phyloP scores from a whole-genome alignment of 2,113 vertebrate species.

The Rattus rattus region DNA sequence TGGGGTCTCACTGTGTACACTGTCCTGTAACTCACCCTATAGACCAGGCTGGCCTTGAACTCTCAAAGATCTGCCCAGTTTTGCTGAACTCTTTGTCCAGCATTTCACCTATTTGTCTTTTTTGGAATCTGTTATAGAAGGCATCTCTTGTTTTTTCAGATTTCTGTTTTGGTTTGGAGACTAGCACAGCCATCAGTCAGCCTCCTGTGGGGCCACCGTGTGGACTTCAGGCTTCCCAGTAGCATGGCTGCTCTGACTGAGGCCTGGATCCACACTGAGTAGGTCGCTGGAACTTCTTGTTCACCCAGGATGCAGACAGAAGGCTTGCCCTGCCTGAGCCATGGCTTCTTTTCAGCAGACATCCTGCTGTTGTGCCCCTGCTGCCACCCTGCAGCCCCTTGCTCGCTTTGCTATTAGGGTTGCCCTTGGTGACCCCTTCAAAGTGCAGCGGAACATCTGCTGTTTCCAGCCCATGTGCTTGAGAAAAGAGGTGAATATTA shows the following conservation, averaged over 20 bases:
- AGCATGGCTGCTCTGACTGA: too few relatives aligned
- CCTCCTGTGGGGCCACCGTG: neutral
- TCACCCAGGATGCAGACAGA: neutral
- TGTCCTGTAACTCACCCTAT: neutral
- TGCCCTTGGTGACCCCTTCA: neutral
- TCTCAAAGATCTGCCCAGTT: neutral
- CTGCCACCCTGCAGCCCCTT: neutral
- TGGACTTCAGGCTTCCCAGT: neutral
- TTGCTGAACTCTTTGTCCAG: neutral
- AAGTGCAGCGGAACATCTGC: neutral
- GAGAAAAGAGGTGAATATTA: neutral
- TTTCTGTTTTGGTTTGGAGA: neutral
- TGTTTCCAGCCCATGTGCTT: neutral
- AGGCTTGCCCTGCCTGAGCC: neutral
- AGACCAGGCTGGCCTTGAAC: neutral
- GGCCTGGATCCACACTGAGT: neutral
- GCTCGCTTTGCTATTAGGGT: neutral
- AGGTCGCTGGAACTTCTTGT: neutral
- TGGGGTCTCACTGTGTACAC: neutral
- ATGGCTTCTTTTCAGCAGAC: neutral
- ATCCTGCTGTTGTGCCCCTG: neutral
- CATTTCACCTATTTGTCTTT: neutral
- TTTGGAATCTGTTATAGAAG: neutral
- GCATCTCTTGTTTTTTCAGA: neutral
- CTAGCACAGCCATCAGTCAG: neutral